Evolutionary conservation across 1,140 invertebrate species (phyloP).

Genomic region (Drosophila tropicalis): DNA sequence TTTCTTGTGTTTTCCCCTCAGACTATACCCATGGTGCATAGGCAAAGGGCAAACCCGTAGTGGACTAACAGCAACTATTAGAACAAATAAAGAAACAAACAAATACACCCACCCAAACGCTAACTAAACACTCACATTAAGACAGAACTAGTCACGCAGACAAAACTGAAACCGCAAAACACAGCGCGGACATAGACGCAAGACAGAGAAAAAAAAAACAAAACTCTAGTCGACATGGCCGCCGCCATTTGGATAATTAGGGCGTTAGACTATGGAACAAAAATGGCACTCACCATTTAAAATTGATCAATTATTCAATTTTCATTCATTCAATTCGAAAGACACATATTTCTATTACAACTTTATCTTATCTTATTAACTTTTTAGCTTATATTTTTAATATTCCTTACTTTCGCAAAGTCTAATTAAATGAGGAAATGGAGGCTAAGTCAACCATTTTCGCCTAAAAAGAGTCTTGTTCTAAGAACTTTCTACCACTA

Average conservation of each 20-base stretch:
- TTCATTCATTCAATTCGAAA: too few relatives aligned
- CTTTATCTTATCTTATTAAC: too few relatives aligned
- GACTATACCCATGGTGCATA: neutral
- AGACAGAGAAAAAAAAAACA: constrained; percentile 41
- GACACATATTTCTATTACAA: too few relatives aligned
- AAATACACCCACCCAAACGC: neutral
- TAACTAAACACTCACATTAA: constrained; percentile 21
- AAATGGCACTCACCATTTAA: neutral
- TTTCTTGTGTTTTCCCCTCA: neutral
- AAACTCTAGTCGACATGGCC: constrained; percentile 17
- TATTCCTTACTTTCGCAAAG: too few relatives aligned
- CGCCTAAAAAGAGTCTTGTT: too few relatives aligned
- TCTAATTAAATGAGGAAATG: too few relatives aligned
- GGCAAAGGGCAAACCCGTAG: constrained; percentile 3
- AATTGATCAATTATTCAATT: too few relatives aligned
- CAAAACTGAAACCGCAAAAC: constrained; percentile 51
- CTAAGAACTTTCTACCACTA: too few relatives aligned
- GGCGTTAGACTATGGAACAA: constrained; percentile 8
- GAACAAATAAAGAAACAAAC: constrained; percentile 6
- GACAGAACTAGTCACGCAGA: constrained; percentile 47
- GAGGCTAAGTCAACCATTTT: too few relatives aligned
- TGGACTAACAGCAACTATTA: constrained; percentile 14
- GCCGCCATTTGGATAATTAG: constrained; percentile 42
- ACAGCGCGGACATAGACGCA: constrained; percentile 48
- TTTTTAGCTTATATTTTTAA: too few relatives aligned